Percentiles rank a stretch among this genome's conserved stretches.
These are phyloP conservation scores for Masnerella sp. DNA, from an alignment of 2,888 invertebrate genomes.

Conservation along the genomic window DNA sequence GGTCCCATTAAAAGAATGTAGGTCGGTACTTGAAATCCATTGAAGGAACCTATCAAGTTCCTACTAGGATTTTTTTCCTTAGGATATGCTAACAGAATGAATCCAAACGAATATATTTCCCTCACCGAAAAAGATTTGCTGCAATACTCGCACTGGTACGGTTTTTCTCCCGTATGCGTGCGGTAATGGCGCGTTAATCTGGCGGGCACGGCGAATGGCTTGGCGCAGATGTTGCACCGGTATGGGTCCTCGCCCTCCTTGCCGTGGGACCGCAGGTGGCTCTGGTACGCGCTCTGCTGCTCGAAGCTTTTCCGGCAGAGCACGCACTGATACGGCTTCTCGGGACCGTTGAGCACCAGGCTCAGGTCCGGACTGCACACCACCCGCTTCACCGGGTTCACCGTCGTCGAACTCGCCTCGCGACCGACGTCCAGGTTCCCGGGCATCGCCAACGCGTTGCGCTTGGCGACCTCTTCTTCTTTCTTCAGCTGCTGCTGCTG, in stretches of 20 bases:
- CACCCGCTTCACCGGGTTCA: constrained; percentile 78
- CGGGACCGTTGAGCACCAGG: constrained; percentile 60
- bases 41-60: too few relatives aligned
- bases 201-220: constrained; percentile 94
- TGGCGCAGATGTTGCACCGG: constrained; percentile 92
- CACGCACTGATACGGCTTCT: constrained; percentile 81
- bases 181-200: constrained; percentile 90
- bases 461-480: constrained; percentile 34
- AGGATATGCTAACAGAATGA: too few relatives aligned
- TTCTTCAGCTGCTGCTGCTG: constrained; percentile 49
- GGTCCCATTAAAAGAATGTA: too few relatives aligned
- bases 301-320: constrained; percentile 87
- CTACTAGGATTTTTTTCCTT: too few relatives aligned
- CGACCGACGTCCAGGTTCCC: constrained; percentile 16
- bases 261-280: constrained; percentile 84
- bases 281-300: constrained; percentile 87
- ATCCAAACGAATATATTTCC: too few relatives aligned
- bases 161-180: constrained; percentile 94
- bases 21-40: too few relatives aligned
- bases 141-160: constrained; percentile 94
- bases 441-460: background rate
- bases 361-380: constrained; percentile 81
- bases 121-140: constrained; percentile 95
- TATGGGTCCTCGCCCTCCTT: constrained; percentile 85
- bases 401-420: constrained; percentile 35